Conservation (phyloP, 1,140 invertebrate species). For the Papilio polytes region DNA sequence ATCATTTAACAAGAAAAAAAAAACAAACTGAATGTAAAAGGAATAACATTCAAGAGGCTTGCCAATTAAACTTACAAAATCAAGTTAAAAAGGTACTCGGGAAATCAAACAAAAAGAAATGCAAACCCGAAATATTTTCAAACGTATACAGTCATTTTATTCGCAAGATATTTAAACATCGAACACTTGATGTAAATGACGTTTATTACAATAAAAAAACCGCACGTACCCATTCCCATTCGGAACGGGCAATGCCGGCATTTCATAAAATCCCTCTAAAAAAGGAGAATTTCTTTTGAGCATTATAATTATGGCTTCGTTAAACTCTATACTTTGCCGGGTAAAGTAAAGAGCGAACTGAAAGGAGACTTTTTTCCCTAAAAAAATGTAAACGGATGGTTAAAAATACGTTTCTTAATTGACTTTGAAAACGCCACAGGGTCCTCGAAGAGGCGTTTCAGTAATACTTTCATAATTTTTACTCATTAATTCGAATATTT, state of each 20-base stretch:
- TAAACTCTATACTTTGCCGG: conserved; percentile 77
- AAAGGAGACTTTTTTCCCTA: conserved; percentile 69
- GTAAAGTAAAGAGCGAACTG: conserved; percentile 72
- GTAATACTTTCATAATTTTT: conserved; percentile 41
- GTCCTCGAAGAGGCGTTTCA: conserved; percentile 54
- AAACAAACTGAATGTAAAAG: conserved; percentile 5
- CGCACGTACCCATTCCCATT: conserved; percentile 54
- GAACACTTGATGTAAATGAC: conserved; percentile 40
- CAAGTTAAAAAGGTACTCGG: conserved; percentile 29
- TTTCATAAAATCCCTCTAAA: conserved; percentile 73
- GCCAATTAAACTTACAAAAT: conserved; percentile 34
- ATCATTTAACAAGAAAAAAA: not conserved
- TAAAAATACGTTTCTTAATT: conserved; percentile 70
- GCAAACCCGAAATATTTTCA: conserved; percentile 29
- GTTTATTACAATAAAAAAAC: conserved; percentile 33
- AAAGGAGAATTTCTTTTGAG: conserved; percentile 73
- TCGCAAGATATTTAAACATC: conserved; percentile 33
- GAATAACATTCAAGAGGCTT: not conserved
- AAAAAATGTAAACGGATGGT: conserved; percentile 68
- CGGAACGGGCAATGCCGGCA: conserved; percentile 63
- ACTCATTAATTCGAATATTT: conserved; percentile 36
- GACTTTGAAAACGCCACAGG: conserved; percentile 64
- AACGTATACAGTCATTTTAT: conserved; percentile 32
- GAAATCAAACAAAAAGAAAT: conserved; percentile 19
- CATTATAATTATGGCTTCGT: conserved; percentile 79